Base-by-base conservation (phyloP, 1,140 invertebrate species). In the Philotrypesis tridentata region DNA sequence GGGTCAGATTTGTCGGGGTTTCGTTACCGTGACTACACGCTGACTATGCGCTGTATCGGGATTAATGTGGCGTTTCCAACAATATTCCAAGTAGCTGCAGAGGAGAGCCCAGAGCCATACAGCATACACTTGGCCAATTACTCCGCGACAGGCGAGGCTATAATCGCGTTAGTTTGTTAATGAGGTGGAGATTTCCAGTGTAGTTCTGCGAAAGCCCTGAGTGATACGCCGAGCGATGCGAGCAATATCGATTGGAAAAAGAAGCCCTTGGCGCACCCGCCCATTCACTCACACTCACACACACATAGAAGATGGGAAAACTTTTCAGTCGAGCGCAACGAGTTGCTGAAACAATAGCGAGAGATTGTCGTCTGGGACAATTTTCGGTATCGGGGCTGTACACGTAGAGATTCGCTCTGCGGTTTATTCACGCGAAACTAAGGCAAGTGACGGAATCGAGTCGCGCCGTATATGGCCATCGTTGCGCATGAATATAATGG, bases 401-500 rank as follows among this genome's bases (percentile, higher is more conserved):
- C 12, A 43, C 40, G 40, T 43, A 14, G 1, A 14, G 5, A 1
- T 21, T 21, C 17, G 7, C 4, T 55, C 17, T n/a, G 4, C 21
- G 21, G 48, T n/a, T 78, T 31, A n/a, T 68, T 78, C 25, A 60
- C 0, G 43, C 21, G 65, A 25, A 33, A 79, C 8, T n/a, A 23
- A 31, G 25, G 14, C 25, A 25, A 25, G 63, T 25, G 23, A 67
- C 9, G 29, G 63, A 31, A 31, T 31, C 25, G 63, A 27, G 9
- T 29, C 27, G 63, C 25, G 63, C 63, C n/a, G 17, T 21, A 31
- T 27, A 27, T 25, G 43, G 17, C 43, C 29, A 78, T 68, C 27
- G 40, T 55, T 78, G 61, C 25, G 63, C 23, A 78, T 68, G 23
- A 68, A 67, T 65, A 78, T 78, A 78, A 68, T 68, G 55, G 61